Base-by-base conservation (phyloP, 2,888 invertebrate species). In the Vesta saturnalis region DNA sequence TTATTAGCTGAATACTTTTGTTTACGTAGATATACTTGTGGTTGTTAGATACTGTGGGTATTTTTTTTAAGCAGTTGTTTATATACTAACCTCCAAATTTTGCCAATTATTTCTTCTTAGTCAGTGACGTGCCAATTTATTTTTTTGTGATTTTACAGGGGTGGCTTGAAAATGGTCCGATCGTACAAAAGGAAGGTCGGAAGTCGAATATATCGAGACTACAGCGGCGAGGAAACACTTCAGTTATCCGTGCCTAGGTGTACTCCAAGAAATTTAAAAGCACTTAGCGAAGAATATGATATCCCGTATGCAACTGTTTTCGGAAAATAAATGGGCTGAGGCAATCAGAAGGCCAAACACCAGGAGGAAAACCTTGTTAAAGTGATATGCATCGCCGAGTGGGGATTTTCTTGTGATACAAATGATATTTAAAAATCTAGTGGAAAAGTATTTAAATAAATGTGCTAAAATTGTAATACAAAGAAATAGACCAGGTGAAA, bases 401-500 rank as follows among this genome's bases (percentile, higher is more conserved):
- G n/a, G n/a, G n/a, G n/a, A n/a, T n/a, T n/a, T n/a, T n/a, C n/a
- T n/a, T n/a, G n/a, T n/a, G n/a, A n/a, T 4, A 10, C n/a, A n/a
- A n/a, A n/a, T n/a, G n/a, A n/a, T n/a, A n/a, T n/a, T n/a, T n/a
- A n/a, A n/a, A n/a, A n/a, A n/a, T n/a, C n/a, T n/a, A n/a, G n/a
- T n/a, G n/a, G n/a, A n/a, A n/a, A n/a, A n/a, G n/a, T n/a, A n/a
- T n/a, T n/a, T n/a, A n/a, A n/a, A n/a, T n/a, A n/a, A n/a, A n/a
- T n/a, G n/a, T n/a, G n/a, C n/a, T n/a, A n/a, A n/a, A n/a, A n/a
- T n/a, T n/a, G n/a, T n/a, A n/a, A n/a, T 30, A 6, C 4, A 30
- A 54, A 56, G 30, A 46, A 64, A 65, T 23, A 46, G 35, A 54
- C 61, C 60, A 46, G 64, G 57, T 8, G 60, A 62, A 63, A 49